These are phyloP conservation scores for Morpho achilles DNA, from an alignment of 2,888 invertebrate genomes.

Conservation along the genomic window DNA sequence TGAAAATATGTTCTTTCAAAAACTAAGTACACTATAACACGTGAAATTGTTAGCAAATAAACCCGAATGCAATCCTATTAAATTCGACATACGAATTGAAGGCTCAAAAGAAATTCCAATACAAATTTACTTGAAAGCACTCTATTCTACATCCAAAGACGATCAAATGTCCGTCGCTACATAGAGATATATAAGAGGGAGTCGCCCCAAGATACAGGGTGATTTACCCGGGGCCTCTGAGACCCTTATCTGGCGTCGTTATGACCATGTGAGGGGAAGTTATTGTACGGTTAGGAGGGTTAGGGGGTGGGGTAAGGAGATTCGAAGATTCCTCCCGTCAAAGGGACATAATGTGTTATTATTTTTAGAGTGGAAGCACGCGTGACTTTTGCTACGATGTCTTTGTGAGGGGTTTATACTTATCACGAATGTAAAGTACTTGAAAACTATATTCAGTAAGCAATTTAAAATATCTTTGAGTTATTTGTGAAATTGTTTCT, in stretches of 20 bases:
- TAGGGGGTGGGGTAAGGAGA: slow-evolving; percentile 44
- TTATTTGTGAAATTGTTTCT: no score
- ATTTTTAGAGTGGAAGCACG: slow-evolving; percentile 48
- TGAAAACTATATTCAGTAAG: no score
- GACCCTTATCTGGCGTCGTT: slow-evolving; percentile 77
- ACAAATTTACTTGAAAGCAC: slow-evolving; percentile 9
- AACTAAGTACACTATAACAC: no score
- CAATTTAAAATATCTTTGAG: no score
- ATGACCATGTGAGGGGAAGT: slow-evolving; percentile 79
- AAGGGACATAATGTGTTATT: slow-evolving; percentile 74
- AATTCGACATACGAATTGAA: no score
- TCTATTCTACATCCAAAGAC: slow-evolving; percentile 16
- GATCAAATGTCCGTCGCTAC: slow-evolving; percentile 54
- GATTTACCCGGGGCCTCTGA: slow-evolving; percentile 72
- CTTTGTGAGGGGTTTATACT: slow-evolving; percentile 7
- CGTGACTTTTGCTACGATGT: slow-evolving; percentile 22
- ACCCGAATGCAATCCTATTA: no score
- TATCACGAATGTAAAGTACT: not conserved
- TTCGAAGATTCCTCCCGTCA: slow-evolving; percentile 50
- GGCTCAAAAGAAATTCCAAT: slow-evolving; percentile 4
- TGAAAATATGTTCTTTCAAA: not conserved
- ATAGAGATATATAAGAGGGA: slow-evolving; percentile 52
- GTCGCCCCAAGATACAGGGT: slow-evolving; percentile 71
- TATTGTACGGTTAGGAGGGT: slow-evolving; percentile 56
- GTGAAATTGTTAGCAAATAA: no score